Evolutionary conservation across 1,140 invertebrate species (phyloP).

Genomic region (Orius insidiosus): DNA sequence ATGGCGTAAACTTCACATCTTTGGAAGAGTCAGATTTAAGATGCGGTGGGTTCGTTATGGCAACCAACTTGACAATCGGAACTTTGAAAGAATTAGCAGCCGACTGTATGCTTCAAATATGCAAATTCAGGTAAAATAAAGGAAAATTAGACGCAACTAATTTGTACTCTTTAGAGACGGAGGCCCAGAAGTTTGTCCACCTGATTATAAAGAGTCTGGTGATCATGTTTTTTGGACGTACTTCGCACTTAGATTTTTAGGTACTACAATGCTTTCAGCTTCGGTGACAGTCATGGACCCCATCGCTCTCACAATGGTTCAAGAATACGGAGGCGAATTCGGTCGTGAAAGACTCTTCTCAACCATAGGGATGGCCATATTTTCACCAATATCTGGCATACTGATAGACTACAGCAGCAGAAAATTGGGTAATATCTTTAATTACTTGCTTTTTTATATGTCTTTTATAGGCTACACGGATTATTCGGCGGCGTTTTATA

Average conservation of each 20-base stretch:
- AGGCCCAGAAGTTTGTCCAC: constrained; percentile 52
- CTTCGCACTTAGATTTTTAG: constrained; percentile 53
- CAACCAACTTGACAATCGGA: constrained; percentile 37
- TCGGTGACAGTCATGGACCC: constrained; percentile 68
- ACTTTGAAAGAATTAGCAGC: constrained; percentile 34
- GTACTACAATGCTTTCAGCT: constrained; percentile 52
- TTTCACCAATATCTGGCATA: constrained; percentile 59
- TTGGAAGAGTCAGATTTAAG: constrained; percentile 49
- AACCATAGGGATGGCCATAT: constrained; percentile 60
- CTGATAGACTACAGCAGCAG: constrained; percentile 49
- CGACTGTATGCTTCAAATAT: constrained; percentile 52
- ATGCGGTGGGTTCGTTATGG: constrained; percentile 45
- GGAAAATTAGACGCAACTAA: background rate
- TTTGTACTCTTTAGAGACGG: constrained; percentile 26
- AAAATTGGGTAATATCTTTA: constrained; percentile 25
- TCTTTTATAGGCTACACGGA: constrained; percentile 45
- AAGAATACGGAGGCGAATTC: constrained; percentile 60
- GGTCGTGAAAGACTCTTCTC: constrained; percentile 61
- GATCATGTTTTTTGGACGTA: constrained; percentile 62
- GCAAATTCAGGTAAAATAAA: constrained; percentile 35
- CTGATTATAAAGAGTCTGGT: constrained; percentile 51
- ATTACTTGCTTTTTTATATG: constrained; percentile 2
- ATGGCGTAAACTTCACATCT: constrained; percentile 47
- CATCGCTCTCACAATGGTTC: constrained; percentile 60
- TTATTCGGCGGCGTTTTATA: constrained; percentile 60